Base-by-base conservation (phyloP, 2,797 vertebrate species). In the Hemibagrus guttatus region DNA sequence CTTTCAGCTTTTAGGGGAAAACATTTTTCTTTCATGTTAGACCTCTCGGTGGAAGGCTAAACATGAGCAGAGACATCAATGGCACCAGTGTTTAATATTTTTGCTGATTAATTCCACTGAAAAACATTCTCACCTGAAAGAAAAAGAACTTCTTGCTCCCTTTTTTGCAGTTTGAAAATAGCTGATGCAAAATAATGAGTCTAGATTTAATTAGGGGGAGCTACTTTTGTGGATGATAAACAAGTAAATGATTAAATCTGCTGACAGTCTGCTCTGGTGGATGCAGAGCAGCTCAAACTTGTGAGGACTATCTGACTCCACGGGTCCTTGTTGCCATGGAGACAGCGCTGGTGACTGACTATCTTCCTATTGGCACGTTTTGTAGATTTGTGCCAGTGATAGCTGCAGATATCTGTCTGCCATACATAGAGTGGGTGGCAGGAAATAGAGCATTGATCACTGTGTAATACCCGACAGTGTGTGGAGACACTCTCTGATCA, bases 151-250 rank as follows among this genome's bases (percentile, higher is more conserved):
- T 83, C 90, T 89, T 87, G 81, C n/a, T 28, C 80, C 54, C 35
- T 68, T 78, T 86, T 86, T 86, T 84, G 76, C 83, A 54, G 64
- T 69, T 85, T 87, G 71, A 91, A 89, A 91, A 89, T 90, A 91
- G 90, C 87, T 90, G 84, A 90, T 88, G 76, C 83, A 81, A 91
- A 92, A 92, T 90, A 92, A 92, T 92, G 89, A 92, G 89, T 88
- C 86, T 71, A 84, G 81, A 81, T 52, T 89, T 91, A 92, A 93
- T 93, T 93, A 90, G 88, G 71, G 81, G 35, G 80, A 85, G 89
- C 88, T 92, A 88, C 85, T 92, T 90, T 90, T 79, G 81, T 61
- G 87, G 83, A 84, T 88, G 87, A 89, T 87, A 92, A 93, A 93
- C 88, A 92, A 92, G 86, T 91, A 88, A 84, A 86, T 90, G 76